Evolutionary conservation across 2,797 vertebrate genomes (phyloP), one percentile per base, ranked within the genome.

Genomic region (Fundulus diaphanus): DNA sequence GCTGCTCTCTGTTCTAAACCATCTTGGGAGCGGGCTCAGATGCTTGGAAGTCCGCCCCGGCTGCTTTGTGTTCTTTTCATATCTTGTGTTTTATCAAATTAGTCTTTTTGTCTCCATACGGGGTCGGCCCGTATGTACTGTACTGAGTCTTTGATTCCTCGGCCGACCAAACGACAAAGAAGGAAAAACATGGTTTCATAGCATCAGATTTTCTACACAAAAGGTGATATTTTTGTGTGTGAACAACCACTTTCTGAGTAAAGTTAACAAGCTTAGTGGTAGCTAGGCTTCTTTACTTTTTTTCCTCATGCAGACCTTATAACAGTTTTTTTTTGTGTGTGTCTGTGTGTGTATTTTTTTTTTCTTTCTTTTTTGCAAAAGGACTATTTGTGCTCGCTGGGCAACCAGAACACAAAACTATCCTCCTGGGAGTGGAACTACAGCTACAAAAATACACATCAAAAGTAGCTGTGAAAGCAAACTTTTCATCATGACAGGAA

Each of bases 361-460:
- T n/a, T n/a, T n/a, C n/a, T n/a, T n/a, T n/a, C n/a, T n/a, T n/a
- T n/a, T n/a, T 78, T 72, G 65, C 70, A 54, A 40, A 72, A 67
- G 73, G 74, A 70, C 59, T 46, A 54, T 82, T 90, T 86, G 84
- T 78, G 77, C 84, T 77, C 70, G 75, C 81, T 70, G 72, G 65
- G 57, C 77, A 70, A 61, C 85, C 54, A 65, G 73, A 56, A 69
- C 72, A 77, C 63, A 20, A 72, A 70, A 66, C 70, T 52, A 37
- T 80, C 79, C 74, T 83, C 82, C 51, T 40, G 61, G 76, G 83
- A 83, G 83, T 67, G 68, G 49, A 63, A 80, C 81, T 71, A 51
- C 37, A 71, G 78, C 73, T 67, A 29, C 37, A 79, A 56, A 72
- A 77, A 52, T 33, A n/a, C 2, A 15, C 18, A 44, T 80, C 78